Evolutionary conservation across 2,797 vertebrate genomes (phyloP).

Genomic region (Chrosomus eos): DNA sequence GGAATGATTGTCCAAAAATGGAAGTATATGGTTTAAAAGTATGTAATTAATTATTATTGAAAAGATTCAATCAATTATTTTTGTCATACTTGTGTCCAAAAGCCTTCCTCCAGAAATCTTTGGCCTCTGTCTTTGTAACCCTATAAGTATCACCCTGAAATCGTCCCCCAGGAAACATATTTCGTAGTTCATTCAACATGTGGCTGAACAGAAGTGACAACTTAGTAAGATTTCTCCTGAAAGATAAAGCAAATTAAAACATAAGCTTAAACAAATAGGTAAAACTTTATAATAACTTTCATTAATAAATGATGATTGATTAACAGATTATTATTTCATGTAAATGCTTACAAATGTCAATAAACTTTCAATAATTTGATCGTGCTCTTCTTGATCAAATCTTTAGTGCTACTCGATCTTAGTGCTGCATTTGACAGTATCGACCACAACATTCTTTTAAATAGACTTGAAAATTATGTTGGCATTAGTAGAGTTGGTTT

Average conservation of each 20-base stretch:
- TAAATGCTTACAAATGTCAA: background rate
- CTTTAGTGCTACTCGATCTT: too few relatives aligned
- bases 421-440: too few relatives aligned
- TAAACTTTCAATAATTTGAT: too few relatives aligned
- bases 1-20: background rate
- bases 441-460: too few relatives aligned
- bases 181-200: slow-evolving; percentile 83
- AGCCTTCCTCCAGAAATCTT: slow-evolving; percentile 80
- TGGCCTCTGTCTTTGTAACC: slow-evolving; percentile 75
- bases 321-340: background rate
- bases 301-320: background rate
- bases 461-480: too few relatives aligned
- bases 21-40: background rate
- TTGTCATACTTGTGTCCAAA: slow-evolving; percentile 81
- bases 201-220: slow-evolving; percentile 89
- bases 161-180: slow-evolving; percentile 78
- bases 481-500: too few relatives aligned
- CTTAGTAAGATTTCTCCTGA: slow-evolving; percentile 86
- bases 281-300: background rate
- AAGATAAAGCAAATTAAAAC: slow-evolving; percentile 29
- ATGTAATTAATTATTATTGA: too few relatives aligned
- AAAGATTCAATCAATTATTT: background rate
- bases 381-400: too few relatives aligned
- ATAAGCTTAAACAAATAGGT: background rate
- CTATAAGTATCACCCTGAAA: slow-evolving; percentile 82